Evolutionary conservation across 2,797 vertebrate species (phyloP).

Genomic region (Scolopax bukidnonensis): DNA sequence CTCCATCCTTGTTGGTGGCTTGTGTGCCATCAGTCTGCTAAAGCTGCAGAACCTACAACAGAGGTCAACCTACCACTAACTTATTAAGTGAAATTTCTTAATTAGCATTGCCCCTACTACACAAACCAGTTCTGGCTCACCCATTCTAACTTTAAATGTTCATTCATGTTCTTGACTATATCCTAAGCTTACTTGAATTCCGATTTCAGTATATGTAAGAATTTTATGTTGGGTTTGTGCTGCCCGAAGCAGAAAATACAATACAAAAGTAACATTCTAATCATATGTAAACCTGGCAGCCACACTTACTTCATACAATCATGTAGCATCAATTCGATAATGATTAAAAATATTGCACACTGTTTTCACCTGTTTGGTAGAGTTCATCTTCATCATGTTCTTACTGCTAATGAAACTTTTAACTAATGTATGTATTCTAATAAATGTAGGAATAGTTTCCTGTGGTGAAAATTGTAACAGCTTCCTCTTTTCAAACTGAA

Average conservation of each 20-base stretch:
- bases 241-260: background rate
- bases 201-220: background rate
- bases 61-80: background rate
- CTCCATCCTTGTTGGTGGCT: background rate
- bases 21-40: background rate
- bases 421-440: background rate
- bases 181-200: background rate
- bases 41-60: background rate
- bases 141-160: background rate
- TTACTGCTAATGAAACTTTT: background rate
- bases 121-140: background rate
- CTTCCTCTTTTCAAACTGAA: background rate
- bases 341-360: background rate
- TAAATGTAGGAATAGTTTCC: background rate
- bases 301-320: background rate
- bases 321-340: background rate
- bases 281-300: background rate
- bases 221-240: background rate
- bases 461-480: background rate
- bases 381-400: background rate
- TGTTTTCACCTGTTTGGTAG: background rate
- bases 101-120: background rate
- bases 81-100: background rate
- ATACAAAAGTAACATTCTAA: background rate
- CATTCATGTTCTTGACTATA: background rate